Evolutionary conservation across 1,140 invertebrate genomes (phyloP).

Genomic region (Pygmarrhopalites habei): DNA sequence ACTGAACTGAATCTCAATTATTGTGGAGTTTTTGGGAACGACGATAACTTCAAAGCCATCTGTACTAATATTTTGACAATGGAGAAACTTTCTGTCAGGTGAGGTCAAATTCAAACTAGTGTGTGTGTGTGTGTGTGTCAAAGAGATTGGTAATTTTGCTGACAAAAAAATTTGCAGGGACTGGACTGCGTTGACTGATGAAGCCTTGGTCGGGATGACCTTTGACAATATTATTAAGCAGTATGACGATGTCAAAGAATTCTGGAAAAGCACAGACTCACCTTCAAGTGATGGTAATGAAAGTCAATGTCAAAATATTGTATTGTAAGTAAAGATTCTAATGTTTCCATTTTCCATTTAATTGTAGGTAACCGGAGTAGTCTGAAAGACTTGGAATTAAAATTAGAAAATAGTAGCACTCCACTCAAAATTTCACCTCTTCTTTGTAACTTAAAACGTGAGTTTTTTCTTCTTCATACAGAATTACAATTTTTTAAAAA

Average conservation of each 20-base stretch:
- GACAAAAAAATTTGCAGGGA: too few relatives aligned
- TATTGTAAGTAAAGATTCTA: too few relatives aligned
- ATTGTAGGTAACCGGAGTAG: not conserved
- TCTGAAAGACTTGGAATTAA: not conserved
- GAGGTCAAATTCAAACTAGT: too few relatives aligned
- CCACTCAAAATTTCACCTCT: not conserved
- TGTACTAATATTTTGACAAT: slow-evolving; percentile 12
- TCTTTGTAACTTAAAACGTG: slow-evolving; percentile 4
- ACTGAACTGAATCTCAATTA: slow-evolving; percentile 17
- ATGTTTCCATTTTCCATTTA: not conserved
- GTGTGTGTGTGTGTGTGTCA: too few relatives aligned
- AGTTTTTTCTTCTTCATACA: not conserved
- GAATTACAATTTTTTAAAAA: not conserved
- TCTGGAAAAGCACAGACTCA: slow-evolving; percentile 2
- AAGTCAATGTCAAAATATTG: too few relatives aligned
- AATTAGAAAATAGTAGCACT: too few relatives aligned
- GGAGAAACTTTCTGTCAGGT: slow-evolving; percentile 10
- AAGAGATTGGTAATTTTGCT: too few relatives aligned
- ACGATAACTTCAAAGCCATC: slow-evolving; percentile 27
- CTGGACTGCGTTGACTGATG: slow-evolving; percentile 22
- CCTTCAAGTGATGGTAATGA: too few relatives aligned
- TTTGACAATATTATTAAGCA: slow-evolving; percentile 9
- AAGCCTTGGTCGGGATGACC: slow-evolving; percentile 15
- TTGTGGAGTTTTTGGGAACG: slow-evolving; percentile 23
- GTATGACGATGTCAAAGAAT: slow-evolving; percentile 5